phyloP scores from a whole-genome alignment of 2,888 invertebrate genomes.

The Allygus modestus region DNA sequence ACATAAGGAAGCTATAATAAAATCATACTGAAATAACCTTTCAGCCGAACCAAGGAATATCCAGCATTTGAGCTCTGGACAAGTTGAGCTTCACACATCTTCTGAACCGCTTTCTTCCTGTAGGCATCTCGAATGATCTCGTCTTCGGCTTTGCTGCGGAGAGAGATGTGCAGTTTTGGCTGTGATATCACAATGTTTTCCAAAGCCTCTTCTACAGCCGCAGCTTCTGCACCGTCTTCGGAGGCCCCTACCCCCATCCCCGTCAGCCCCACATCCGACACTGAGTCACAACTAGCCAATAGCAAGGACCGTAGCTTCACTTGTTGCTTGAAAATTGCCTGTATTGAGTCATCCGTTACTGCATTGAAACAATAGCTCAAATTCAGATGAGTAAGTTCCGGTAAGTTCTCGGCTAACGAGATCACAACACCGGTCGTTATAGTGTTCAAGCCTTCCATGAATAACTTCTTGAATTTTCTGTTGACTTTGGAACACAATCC shows the following conservation, averaged over 20 bases:
- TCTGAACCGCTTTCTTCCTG: conserved; percentile 80
- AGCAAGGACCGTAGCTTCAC: conserved; percentile 79
- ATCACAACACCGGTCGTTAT: conserved; percentile 81
- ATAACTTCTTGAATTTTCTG: conserved; percentile 76
- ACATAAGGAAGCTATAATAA: neutral
- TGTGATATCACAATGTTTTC: conserved; percentile 67
- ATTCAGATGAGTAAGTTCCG: conserved; percentile 79
- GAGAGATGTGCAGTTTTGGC: conserved; percentile 75
- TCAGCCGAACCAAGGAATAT: conserved; percentile 77
- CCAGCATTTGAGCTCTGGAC: conserved; percentile 73
- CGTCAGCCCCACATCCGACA: conserved; percentile 85
- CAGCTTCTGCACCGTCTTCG: neutral
- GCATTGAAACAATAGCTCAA: conserved; percentile 83
- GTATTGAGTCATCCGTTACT: conserved; percentile 80
- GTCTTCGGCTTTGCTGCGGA: conserved; percentile 83
- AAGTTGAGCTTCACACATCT: conserved; percentile 77
- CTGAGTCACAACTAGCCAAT: conserved; percentile 82
- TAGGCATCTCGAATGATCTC: conserved; percentile 83
- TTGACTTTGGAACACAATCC: conserved; percentile 79
- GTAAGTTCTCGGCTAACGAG: conserved; percentile 79
- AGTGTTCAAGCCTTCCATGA: conserved; percentile 79
- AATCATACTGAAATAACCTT: conserved; percentile 40
- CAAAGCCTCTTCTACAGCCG: neutral
- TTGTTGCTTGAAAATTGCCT: conserved; percentile 82
- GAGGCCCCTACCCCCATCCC: conserved; percentile 78